These are phyloP conservation scores for Macrotrachela quadricornifera DNA, from an alignment of 1,140 invertebrate species.

Conservation along the genomic window DNA sequence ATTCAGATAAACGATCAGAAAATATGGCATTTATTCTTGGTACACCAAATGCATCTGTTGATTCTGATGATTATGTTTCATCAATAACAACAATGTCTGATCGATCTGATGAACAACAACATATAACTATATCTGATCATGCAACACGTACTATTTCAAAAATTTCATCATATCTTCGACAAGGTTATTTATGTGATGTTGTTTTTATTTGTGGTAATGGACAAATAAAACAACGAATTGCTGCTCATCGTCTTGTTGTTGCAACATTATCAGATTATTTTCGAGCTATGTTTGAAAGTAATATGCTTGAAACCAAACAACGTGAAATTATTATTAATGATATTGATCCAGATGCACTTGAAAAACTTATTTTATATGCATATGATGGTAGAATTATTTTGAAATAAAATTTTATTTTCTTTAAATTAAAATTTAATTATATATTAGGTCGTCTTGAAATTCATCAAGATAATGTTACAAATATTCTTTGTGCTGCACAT, in stretches of 20 bases:
- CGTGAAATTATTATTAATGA: slow-evolving; percentile 57
- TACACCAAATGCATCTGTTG: too few relatives aligned
- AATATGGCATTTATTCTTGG: too few relatives aligned
- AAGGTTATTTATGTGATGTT: slow-evolving; percentile 18
- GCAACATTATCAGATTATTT: slow-evolving; percentile 78
- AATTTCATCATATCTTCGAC: too few relatives aligned
- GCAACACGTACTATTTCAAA: too few relatives aligned
- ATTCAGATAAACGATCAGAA: too few relatives aligned
- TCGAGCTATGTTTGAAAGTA: slow-evolving; percentile 75
- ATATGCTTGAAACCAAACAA: slow-evolving; percentile 57
- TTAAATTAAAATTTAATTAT: slow-evolving; percentile 55
- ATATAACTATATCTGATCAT: too few relatives aligned
- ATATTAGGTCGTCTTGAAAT: slow-evolving; percentile 47
- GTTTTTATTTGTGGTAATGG: slow-evolving; percentile 25
- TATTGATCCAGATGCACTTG: slow-evolving; percentile 59
- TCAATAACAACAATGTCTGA: too few relatives aligned
- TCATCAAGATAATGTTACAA: slow-evolving; percentile 47
- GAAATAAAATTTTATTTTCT: slow-evolving; percentile 44
- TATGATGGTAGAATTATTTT: slow-evolving; percentile 46
- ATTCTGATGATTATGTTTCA: too few relatives aligned
- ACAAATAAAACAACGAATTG: slow-evolving; percentile 19
- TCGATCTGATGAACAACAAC: too few relatives aligned
- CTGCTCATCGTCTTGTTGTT: slow-evolving; percentile 50
- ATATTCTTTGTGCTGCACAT: slow-evolving; percentile 58
- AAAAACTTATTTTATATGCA: slow-evolving; percentile 59